Conservation (phyloP, 2,797 vertebrate species). For the Parauchenoglanis punctatus region DNA sequence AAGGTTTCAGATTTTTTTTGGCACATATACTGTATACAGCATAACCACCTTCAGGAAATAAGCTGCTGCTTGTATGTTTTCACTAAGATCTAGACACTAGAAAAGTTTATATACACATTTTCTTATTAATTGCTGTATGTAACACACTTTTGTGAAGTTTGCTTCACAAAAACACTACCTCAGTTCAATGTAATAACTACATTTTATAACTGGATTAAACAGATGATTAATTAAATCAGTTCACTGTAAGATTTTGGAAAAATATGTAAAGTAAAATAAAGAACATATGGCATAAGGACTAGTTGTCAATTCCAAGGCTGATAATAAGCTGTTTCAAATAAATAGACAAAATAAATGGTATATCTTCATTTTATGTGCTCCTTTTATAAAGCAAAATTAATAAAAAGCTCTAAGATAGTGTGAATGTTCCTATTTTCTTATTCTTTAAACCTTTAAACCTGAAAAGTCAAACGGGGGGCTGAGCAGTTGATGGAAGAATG, state of each 20-base stretch:
- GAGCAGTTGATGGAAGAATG: not conserved
- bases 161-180: not conserved
- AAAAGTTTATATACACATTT: not conserved
- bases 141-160: not conserved
- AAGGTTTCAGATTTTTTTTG: conserved; percentile 3
- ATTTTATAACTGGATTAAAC: not conserved
- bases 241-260: not conserved
- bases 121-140: not conserved
- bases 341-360: not conserved
- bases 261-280: not conserved
- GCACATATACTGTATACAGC: not conserved
- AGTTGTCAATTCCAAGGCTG: not conserved
- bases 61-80: not conserved
- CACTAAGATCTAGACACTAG: not conserved
- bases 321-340: not conserved
- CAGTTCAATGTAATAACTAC: not conserved
- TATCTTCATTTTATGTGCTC: not conserved
- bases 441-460: not conserved
- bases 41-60: not conserved
- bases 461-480: not conserved
- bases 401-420: not conserved
- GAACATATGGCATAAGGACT: not conserved
- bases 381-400: not conserved
- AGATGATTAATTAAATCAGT: not conserved
- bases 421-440: not conserved